Conservation (phyloP, 2,113 vertebrate species). For the Pelusios castaneus region DNA sequence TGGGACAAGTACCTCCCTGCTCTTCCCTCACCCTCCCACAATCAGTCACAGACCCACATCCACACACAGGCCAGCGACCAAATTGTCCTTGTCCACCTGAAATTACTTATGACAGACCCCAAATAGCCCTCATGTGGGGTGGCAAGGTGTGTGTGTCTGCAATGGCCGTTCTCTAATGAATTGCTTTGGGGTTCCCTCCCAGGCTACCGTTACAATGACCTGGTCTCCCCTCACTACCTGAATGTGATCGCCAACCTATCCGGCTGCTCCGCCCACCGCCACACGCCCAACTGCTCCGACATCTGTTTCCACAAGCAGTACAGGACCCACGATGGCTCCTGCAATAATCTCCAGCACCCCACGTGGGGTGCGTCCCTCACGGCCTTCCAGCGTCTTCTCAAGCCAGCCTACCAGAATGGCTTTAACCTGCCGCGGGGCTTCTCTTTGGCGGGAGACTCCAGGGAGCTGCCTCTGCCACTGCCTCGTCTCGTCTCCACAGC, state of each 20-base stretch:
- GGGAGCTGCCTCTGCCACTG: conserved; percentile 74
- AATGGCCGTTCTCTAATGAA: fast-evolving
- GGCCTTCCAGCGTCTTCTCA: conserved; percentile 78
- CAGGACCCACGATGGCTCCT: conserved; percentile 75
- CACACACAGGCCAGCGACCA: fast-evolving
- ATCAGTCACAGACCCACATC: fast-evolving
- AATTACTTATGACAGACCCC: background rate
- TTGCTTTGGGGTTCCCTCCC: background rate
- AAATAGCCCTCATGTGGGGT: fast-evolving
- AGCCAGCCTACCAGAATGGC: conserved; percentile 76
- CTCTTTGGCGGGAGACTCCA: conserved; percentile 51
- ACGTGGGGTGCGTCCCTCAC: conserved; percentile 80
- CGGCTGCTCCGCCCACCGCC: conserved; percentile 76
- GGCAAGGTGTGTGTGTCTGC: fast-evolving
- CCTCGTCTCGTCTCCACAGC: conserved; percentile 75
- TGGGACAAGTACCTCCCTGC: fast-evolving
- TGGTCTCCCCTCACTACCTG: conserved; percentile 79
- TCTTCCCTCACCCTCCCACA: background rate
- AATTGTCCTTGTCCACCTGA: fast-evolving
- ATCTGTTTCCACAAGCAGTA: conserved; percentile 79
- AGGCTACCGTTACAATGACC: conserved; percentile 78
- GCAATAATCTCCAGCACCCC: conserved; percentile 79
- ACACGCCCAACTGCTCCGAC: conserved; percentile 71
- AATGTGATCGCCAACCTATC: conserved; percentile 79
- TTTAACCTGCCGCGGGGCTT: conserved; percentile 77